Evolutionary conservation across 2,797 vertebrate genomes (phyloP).

Genomic region (Parauchenoglanis ngamensis): DNA sequence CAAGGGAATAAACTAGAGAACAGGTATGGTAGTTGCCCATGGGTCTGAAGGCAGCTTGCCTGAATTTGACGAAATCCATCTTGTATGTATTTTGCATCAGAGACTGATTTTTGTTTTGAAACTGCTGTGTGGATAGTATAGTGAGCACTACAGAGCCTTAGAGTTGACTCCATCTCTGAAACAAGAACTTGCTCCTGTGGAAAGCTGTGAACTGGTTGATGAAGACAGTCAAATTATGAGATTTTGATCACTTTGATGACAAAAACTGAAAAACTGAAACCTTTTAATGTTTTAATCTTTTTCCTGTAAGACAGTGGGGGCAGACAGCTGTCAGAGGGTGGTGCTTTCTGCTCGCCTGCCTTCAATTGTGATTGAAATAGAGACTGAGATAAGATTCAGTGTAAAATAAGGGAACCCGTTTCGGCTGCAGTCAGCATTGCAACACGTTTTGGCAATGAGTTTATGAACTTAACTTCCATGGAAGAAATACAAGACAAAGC

Average conservation of each 20-base stretch:
- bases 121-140: conserved; percentile 23
- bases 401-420: neutral
- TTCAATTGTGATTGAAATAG: neutral
- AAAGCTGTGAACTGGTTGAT: neutral
- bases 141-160: conserved; percentile 21
- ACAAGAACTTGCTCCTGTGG: neutral
- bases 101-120: conserved; percentile 13
- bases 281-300: too few species aligned
- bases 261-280: too few species aligned
- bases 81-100: neutral
- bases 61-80: neutral
- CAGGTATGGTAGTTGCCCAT: neutral
- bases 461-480: conserved; percentile 52
- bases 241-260: too few species aligned
- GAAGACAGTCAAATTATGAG: neutral
- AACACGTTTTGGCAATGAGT: conserved; percentile 30
- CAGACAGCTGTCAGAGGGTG: conserved; percentile 44
- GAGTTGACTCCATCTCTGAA: neutral
- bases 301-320: neutral
- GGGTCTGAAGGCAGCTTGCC: neutral
- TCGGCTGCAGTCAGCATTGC: neutral
- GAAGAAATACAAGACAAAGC: conserved; percentile 37
- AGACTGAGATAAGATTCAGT: neutral
- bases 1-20: neutral
- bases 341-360: conserved; percentile 41